Percentiles rank a stretch among this genome's conserved stretches.
Evolutionary conservation across 2,797 vertebrate genomes (phyloP).

Genomic region (Myripristis murdjan): DNA sequence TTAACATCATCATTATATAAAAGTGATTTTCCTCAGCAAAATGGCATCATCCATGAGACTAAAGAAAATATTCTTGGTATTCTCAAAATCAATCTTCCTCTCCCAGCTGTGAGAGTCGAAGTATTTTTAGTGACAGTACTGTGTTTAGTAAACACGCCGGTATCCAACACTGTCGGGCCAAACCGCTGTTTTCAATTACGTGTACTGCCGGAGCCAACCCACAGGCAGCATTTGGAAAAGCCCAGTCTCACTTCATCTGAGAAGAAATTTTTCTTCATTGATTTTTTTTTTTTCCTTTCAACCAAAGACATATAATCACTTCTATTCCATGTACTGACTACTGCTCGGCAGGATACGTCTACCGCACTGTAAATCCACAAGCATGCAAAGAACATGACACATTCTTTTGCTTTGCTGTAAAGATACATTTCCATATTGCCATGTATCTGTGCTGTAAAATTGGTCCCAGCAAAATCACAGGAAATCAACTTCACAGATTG

Average conservation of each 20-base stretch:
- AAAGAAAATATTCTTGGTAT: slow-evolving; percentile 12
- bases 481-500: neutral
- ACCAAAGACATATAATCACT: too few relatives aligned
- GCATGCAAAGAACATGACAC: neutral
- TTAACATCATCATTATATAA: neutral
- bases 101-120: neutral
- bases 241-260: slow-evolving; percentile 24
- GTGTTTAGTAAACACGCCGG: neutral
- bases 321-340: too few relatives aligned
- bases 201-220: slow-evolving; percentile 38
- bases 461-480: neutral
- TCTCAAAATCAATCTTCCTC: neutral
- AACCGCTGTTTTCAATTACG: slow-evolving; percentile 58
- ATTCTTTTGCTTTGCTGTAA: neutral
- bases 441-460: neutral
- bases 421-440: neutral
- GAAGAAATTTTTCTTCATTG: neutral
- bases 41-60: neutral
- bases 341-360: neutral
- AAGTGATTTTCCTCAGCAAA: neutral
- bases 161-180: slow-evolving; percentile 22
- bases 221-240: slow-evolving; percentile 11
- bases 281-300: too few relatives aligned
- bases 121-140: slow-evolving; percentile 5
- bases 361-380: neutral